phyloP scores from a whole-genome alignment of 2,113 vertebrate species.

The Microcebus lehilahytsara region DNA sequence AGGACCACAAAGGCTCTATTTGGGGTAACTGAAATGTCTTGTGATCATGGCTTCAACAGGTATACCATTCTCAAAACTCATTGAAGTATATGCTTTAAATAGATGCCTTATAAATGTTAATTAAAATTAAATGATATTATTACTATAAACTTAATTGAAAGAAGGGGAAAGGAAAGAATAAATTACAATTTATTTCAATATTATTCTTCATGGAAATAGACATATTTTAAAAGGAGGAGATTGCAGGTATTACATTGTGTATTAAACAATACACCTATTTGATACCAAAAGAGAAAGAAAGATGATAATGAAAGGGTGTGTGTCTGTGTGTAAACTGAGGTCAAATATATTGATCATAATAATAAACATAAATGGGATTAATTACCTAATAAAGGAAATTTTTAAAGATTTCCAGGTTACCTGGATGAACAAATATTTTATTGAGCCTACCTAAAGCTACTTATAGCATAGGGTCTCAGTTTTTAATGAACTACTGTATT shows the following conservation, averaged over 20 bases:
- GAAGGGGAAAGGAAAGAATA: not conserved
- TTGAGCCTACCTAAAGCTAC: not conserved
- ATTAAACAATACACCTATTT: not conserved
- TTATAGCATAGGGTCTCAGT: not conserved
- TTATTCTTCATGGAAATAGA: not conserved
- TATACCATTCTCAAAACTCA: not conserved
- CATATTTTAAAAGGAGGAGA: not conserved
- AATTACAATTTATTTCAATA: not conserved
- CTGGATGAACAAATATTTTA: not conserved
- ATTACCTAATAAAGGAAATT: not conserved
- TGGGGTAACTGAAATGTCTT: not conserved
- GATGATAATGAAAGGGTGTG: not conserved
- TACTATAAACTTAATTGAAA: constrained; percentile 29
- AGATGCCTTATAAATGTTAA: not conserved
- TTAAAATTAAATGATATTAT: not conserved
- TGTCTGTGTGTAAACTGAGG: not conserved
- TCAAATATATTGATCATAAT: not conserved
- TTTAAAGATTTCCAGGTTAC: not conserved
- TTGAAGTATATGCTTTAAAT: not conserved
- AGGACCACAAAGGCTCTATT: not conserved
- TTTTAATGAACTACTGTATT: not conserved
- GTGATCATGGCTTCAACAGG: not conserved
- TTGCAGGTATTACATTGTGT: not conserved
- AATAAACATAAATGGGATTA: not conserved
- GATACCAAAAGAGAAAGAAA: not conserved